These are phyloP conservation scores for Sceloporus tristichus DNA, from an alignment of 2,113 vertebrate species.

Conservation along the genomic window DNA sequence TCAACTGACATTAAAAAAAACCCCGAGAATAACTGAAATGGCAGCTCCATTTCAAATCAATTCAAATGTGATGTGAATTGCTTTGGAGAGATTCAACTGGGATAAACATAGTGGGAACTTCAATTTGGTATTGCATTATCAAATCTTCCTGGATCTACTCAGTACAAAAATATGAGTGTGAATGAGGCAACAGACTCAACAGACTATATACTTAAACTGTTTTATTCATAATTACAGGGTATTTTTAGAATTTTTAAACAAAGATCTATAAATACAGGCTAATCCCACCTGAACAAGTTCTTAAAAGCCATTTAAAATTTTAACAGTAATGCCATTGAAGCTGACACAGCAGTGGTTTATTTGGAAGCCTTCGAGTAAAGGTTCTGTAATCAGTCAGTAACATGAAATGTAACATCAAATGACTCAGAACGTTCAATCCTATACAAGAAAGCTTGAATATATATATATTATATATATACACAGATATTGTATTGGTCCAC, in stretches of 20 bases:
- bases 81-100: no score
- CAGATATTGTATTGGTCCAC: slow-evolving; percentile 83
- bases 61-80: no score
- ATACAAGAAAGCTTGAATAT: slow-evolving; percentile 74
- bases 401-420: slow-evolving; percentile 75
- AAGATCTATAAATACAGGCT: slow-evolving; percentile 79
- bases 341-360: slow-evolving; percentile 77
- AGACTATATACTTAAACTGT: slow-evolving; percentile 76
- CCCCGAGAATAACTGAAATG: no score
- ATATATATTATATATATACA: slow-evolving; percentile 66
- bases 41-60: no score
- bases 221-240: slow-evolving; percentile 89
- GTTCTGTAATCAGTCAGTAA: slow-evolving; percentile 75
- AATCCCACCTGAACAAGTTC: slow-evolving; percentile 69
- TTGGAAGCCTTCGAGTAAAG: slow-evolving; percentile 73
- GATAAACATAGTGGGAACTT: no score
- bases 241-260: slow-evolving; percentile 87
- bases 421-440: slow-evolving; percentile 75
- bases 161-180: no score
- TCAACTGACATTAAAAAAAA: no score
- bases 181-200: not conserved
- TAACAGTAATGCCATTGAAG: slow-evolving; percentile 74
- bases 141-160: no score
- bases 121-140: no score
- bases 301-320: slow-evolving; percentile 83